Base-by-base conservation (phyloP, 2,888 invertebrate species). In the Drosophila ochracea region DNA sequence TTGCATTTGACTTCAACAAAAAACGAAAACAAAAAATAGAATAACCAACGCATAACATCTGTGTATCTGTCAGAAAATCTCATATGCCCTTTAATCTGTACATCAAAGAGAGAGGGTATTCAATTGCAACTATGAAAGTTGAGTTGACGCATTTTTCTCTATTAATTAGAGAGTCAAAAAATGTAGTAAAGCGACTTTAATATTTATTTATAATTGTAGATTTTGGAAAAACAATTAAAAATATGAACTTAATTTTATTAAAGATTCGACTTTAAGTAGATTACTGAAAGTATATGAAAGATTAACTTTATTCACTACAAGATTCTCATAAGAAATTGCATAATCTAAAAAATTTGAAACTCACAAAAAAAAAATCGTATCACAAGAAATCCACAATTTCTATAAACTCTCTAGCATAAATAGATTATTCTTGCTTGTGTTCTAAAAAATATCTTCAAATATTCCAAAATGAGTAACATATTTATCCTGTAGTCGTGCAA, bases 1-100 rank as follows among this genome's bases (percentile, higher is more conserved):
- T 85, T 85, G 74, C 89, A 83, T 86, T 89, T 82, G 77, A 70
- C 73, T 72, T 78, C 39, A 68, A 64, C 71, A 76, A 65, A 62
- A 69, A 59, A 28, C 35, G 30, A 64, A 37, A 37, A 37, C 6
- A 54, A 25, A 25, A 73, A 60, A 37, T 9, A 50, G 5, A 59
- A 69, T 68, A 57, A 64, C 33, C 73, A 80, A 71, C 70, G 64
- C 53, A 74, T 31, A 64, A 61, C 76, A 71, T 66, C 57, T 50
- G 37, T 49, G 60, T 52, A 52, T 73, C 58, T 76, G 47, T 50
- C 31, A 37, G 39, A 33, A 58, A 50, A 41, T 52, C 35, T 30
- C 13, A 19, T 19, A 64, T 72, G 72, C 76, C 78, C 78, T 76
- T 19, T 16, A 49, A 31, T 28, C 1, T 25, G 0, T 3, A 16